Evolutionary conservation across 2,888 invertebrate species (phyloP).

Genomic region (Octonoba sinensis): DNA sequence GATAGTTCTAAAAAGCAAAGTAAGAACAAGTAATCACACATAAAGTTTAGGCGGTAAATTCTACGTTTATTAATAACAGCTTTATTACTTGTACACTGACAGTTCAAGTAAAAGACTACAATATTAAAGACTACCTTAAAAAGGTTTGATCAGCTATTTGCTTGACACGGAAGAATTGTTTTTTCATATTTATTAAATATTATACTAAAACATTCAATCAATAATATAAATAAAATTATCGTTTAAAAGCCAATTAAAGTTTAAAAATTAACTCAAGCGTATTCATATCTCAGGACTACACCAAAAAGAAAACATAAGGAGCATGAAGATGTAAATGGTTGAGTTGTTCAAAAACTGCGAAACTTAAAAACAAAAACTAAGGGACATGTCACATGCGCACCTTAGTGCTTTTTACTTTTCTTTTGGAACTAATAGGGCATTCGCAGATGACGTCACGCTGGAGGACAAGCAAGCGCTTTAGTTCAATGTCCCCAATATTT

Average conservation of each 20-base stretch:
- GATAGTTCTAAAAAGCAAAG: no score
- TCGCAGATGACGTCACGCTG: no score
- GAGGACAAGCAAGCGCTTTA: no score
- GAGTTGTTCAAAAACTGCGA: no score
- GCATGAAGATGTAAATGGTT: no score
- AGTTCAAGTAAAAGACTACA: not conserved
- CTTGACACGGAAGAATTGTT: slow-evolving; percentile 52
- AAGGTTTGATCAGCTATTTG: slow-evolving; percentile 61
- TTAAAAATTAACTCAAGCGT: slow-evolving; percentile 4
- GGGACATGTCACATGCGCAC: no score
- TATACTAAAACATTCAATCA: slow-evolving; percentile 1
- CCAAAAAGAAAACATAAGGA: no score
- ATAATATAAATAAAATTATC: not conserved
- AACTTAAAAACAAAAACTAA: no score
- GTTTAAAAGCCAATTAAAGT: slow-evolving; percentile 1
- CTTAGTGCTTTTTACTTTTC: no score
- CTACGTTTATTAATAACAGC: not conserved
- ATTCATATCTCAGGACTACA: no score
- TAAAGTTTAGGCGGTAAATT: not conserved
- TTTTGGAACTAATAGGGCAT: no score
- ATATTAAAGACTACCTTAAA: slow-evolving; percentile 27
- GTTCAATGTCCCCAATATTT: no score
- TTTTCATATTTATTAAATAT: slow-evolving; percentile 32
- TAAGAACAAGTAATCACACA: not conserved
- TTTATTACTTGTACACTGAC: not conserved